Percentiles rank a stretch among this genome's conserved stretches.
These are phyloP conservation scores for Tauraco erythrolophus DNA, from an alignment of 2,113 vertebrate species.

Conservation along the genomic window DNA sequence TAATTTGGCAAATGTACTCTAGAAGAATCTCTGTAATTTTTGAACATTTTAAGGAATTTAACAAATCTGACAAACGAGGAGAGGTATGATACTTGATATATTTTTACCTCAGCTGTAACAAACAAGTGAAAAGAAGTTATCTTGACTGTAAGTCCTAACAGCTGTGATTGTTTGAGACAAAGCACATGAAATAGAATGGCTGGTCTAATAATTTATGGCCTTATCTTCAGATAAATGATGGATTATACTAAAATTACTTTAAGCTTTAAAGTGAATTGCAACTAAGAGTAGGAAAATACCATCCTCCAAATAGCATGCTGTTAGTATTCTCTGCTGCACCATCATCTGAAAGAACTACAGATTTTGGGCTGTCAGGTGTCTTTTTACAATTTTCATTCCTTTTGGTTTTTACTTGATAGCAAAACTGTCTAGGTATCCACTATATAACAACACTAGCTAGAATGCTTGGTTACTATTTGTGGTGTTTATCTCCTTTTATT, in stretches of 20 bases:
- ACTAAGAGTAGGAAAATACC: neutral
- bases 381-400: conserved; percentile 29
- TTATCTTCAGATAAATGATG: conserved; percentile 22
- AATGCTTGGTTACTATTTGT: conserved; percentile 1
- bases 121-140: neutral
- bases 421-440: neutral
- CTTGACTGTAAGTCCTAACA: neutral
- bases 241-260: conserved; percentile 48
- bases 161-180: conserved; percentile 6
- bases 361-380: neutral
- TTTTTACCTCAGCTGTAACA: neutral
- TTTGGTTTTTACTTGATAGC: conserved; percentile 13
- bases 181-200: neutral
- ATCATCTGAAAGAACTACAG: neutral
- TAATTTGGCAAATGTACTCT: neutral
- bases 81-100: neutral
- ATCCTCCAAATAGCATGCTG: neutral
- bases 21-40: neutral
- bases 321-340: conserved; percentile 11
- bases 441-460: neutral
- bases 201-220: conserved; percentile 16
- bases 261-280: conserved; percentile 44
- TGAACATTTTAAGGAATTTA: neutral
- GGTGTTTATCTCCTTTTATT: conserved; percentile 39
- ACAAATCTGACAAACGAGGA: neutral